Conservation (phyloP, 2,113 vertebrate genomes). For the Alligator mississippiensis region DNA sequence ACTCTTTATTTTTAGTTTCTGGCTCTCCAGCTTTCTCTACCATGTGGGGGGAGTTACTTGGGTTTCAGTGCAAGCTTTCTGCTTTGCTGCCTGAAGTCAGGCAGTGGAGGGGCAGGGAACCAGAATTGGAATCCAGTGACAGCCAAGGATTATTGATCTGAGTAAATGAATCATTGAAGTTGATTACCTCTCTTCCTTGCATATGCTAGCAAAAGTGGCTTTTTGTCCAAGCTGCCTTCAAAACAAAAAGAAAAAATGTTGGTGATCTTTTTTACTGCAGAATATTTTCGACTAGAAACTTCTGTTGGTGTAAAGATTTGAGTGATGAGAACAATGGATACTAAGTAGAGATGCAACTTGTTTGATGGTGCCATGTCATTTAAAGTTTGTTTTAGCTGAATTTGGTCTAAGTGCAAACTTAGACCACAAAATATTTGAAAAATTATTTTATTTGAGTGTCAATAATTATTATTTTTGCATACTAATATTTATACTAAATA, state of each 20-base stretch:
- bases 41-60: background rate
- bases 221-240: background rate
- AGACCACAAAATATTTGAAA: too few species aligned
- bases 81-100: background rate
- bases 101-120: background rate
- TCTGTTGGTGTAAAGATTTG: background rate
- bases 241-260: background rate
- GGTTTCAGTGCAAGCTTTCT: background rate
- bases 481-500: too few species aligned
- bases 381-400: background rate
- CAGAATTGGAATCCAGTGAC: background rate
- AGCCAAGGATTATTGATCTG: background rate
- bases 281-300: background rate
- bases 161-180: background rate
- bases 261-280: background rate
- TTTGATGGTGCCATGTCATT: background rate
- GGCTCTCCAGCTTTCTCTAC: background rate
- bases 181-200: background rate
- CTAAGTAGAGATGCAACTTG: background rate
- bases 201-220: background rate
- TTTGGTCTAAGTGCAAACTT: background rate
- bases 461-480: too few species aligned
- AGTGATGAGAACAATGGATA: background rate
- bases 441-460: too few species aligned
- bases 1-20: background rate